phyloP scores from a whole-genome alignment of 64 coral and sea anemone genomes.

The Actinia tenebrosa region DNA sequence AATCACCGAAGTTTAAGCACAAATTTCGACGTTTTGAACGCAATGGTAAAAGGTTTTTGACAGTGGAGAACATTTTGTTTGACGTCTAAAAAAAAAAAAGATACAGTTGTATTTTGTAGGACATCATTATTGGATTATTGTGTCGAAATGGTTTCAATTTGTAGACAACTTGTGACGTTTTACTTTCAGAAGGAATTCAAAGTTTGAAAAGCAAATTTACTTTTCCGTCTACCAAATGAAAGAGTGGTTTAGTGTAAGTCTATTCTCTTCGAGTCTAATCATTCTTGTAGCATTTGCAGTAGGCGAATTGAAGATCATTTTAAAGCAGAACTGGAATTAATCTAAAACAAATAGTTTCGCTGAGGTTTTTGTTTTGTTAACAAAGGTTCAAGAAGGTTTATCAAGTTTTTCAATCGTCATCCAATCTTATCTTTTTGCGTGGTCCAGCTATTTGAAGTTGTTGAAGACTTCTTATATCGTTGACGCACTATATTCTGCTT shows the following conservation, averaged over 20 bases:
- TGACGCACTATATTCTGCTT: background rate
- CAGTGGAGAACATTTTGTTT: background rate
- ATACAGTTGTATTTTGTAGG: background rate
- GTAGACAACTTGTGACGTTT: background rate
- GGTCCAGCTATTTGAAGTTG: background rate
- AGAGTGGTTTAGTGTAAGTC: background rate
- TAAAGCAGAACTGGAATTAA: background rate
- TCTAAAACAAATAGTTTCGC: slow-evolving; percentile 1
- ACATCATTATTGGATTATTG: background rate
- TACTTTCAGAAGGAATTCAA: background rate
- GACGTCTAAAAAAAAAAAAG: background rate
- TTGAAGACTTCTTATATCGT: background rate
- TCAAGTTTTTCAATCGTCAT: background rate
- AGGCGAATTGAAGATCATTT: background rate
- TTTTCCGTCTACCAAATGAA: background rate
- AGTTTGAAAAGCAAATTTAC: background rate
- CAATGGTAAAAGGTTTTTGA: slow-evolving; percentile 13
- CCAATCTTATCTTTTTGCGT: background rate
- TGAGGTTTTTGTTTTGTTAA: background rate
- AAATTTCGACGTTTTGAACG: background rate
- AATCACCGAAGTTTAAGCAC: background rate
- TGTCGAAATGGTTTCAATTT: background rate
- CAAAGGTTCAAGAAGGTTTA: background rate
- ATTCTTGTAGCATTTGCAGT: no score
- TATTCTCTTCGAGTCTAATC: no score